Percentiles rank a stretch among this genome's conserved stretches.
phyloP scores from a whole-genome alignment of 2,113 vertebrate species.

The Protomyctophum bolini region DNA sequence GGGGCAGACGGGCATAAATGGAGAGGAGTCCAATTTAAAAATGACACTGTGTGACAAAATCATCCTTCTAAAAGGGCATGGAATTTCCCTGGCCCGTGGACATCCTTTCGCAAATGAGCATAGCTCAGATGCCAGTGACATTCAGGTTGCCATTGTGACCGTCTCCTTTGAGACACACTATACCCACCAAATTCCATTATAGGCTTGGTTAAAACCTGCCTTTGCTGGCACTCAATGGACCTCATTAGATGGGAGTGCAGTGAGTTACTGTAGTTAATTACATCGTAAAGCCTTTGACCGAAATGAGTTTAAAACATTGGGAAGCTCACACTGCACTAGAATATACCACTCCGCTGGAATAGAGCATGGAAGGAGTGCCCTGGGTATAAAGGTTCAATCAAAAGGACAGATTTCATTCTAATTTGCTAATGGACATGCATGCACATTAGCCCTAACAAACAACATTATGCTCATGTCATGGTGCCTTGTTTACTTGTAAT shows the following conservation, averaged over 20 bases:
- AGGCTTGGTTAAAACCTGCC: conserved; percentile 49
- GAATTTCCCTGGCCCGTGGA: conserved; percentile 65
- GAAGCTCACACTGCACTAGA: conserved; percentile 30
- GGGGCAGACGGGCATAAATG: conserved; percentile 32
- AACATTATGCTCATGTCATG: neutral
- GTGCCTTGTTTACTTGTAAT: conserved; percentile 1
- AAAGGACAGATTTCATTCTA: conserved; percentile 20
- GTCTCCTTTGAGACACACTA: conserved; percentile 58
- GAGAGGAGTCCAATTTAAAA: conserved; percentile 70
- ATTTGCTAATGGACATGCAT: conserved; percentile 35
- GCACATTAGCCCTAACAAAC: conserved; percentile 11
- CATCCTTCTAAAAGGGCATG: conserved; percentile 67
- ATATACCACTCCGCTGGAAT: conserved; percentile 32
- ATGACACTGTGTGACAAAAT: conserved; percentile 71
- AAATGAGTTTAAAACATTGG: conserved; percentile 44
- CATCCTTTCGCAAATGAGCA: conserved; percentile 67
- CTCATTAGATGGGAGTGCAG: conserved; percentile 57
- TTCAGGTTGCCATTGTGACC: conserved; percentile 65
- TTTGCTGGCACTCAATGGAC: conserved; percentile 45
- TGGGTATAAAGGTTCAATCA: conserved; percentile 36
- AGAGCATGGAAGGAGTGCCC: conserved; percentile 40
- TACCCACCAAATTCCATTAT: conserved; percentile 61
- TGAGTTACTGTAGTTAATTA: conserved; percentile 47
- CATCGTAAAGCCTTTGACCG: conserved; percentile 38
- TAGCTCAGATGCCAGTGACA: conserved; percentile 72